Conservation (phyloP, 2,797 vertebrate genomes). For the Malurus splendens region DNA sequence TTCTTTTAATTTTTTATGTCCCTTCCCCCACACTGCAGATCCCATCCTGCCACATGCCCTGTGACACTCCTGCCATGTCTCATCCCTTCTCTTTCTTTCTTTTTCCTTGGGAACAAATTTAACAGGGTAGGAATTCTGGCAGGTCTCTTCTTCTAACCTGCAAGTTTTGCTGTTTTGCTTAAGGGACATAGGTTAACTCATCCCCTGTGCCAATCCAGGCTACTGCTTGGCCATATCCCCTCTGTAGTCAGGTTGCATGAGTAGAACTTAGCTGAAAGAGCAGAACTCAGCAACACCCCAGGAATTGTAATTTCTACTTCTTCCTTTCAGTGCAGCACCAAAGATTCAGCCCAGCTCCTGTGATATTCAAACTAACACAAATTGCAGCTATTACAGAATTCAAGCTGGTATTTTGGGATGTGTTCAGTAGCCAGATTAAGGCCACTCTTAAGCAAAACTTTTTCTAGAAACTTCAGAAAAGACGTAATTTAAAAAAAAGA, state of each 20-base stretch:
- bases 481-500: background rate
- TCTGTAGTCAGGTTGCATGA: background rate
- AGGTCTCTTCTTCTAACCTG: background rate
- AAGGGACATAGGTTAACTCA: background rate
- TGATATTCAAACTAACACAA: background rate
- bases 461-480: background rate
- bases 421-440: background rate
- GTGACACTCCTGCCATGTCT: accelerated
- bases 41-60: background rate
- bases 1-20: background rate
- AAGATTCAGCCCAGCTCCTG: background rate
- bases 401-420: background rate
- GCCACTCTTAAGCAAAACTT: background rate
- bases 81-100: background rate
- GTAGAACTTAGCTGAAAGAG: conserved; percentile 14
- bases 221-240: background rate
- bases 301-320: conserved; percentile 19
- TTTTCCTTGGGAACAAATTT: background rate
- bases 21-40: background rate
- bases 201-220: background rate
- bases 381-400: background rate
- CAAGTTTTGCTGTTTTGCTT: background rate
- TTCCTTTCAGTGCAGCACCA: background rate
- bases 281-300: background rate
- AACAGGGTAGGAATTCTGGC: background rate